A percentile compares a stretch with the other conserved stretches of the same genome.
phyloP scores from a whole-genome alignment of 2,888 invertebrate species.

The Pyrrhopygopsis socrates region DNA sequence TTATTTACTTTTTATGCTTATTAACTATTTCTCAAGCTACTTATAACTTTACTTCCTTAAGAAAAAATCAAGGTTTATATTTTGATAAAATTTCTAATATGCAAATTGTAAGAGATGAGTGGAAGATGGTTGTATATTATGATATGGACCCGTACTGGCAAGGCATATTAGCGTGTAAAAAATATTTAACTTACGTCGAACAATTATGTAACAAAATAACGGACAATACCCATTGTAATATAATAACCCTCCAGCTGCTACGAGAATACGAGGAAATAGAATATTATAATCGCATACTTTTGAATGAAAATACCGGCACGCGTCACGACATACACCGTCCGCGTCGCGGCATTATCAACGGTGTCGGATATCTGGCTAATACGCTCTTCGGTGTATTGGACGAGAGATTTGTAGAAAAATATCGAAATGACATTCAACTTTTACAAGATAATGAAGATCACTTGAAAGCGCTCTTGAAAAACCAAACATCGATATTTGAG shows the following conservation, averaged over 20 bases:
- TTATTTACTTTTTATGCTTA: neutral
- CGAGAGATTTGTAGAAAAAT: slow-evolving; percentile 70
- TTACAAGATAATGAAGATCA: slow-evolving; percentile 41
- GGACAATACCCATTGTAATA: slow-evolving; percentile 4
- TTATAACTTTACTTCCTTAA: slow-evolving; percentile 10
- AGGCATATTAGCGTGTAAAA: slow-evolving; percentile 4
- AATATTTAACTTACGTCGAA: neutral
- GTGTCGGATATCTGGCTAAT: slow-evolving; percentile 65
- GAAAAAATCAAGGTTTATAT: slow-evolving; percentile 30
- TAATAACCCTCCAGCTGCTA: slow-evolving; percentile 3
- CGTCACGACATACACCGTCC: slow-evolving; percentile 29
- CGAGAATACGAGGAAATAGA: neutral
- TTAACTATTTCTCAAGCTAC: neutral
- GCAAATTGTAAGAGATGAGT: slow-evolving; percentile 34
- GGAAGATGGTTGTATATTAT: slow-evolving; percentile 48
- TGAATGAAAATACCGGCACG: slow-evolving; percentile 48
- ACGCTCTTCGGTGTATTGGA: slow-evolving; percentile 71
- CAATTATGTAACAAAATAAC: slow-evolving; percentile 9
- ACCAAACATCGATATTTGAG: slow-evolving; percentile 37
- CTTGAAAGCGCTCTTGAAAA: slow-evolving; percentile 12
- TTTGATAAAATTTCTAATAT: slow-evolving; percentile 41
- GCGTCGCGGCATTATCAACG: slow-evolving; percentile 74
- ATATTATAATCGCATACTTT: slow-evolving; percentile 49
- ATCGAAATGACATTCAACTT: slow-evolving; percentile 36
- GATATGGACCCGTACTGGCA: slow-evolving; percentile 52